Conservation (phyloP, 2,888 invertebrate genomes). For the Pollenia griseotomentosa region DNA sequence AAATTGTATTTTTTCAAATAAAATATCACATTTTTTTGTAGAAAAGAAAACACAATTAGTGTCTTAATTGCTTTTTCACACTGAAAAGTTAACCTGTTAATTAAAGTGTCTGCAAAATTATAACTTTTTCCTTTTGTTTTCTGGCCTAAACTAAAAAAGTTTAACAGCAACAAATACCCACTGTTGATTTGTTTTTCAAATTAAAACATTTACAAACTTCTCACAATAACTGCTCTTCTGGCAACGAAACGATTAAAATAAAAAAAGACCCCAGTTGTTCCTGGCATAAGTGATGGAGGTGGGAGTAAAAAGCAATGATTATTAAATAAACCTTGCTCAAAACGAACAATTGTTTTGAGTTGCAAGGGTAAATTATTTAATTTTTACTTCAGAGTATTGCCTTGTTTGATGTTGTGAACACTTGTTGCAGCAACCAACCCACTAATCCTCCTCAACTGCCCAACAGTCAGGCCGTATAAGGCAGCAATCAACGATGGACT, state of each 20-base stretch:
- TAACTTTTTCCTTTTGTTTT: background rate
- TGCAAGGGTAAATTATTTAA: conserved; percentile 48
- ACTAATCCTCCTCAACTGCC: too few species aligned
- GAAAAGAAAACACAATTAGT: too few species aligned
- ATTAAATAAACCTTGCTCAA: conserved; percentile 38
- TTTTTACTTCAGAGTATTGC: conserved; percentile 18
- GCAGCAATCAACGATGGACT: background rate
- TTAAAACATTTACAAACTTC: conserved; percentile 30
- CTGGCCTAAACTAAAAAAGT: background rate
- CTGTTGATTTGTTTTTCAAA: background rate
- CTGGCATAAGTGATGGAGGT: background rate
- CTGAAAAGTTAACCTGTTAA: background rate
- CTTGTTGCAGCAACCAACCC: conserved; percentile 43
- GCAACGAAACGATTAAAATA: background rate
- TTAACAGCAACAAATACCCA: background rate
- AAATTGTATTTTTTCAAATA: too few species aligned
- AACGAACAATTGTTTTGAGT: conserved; percentile 31
- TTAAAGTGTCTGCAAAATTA: conserved; percentile 8
- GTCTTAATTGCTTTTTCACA: too few species aligned
- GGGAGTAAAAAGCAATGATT: conserved; percentile 37
- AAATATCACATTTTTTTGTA: too few species aligned
- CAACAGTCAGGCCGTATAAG: background rate
- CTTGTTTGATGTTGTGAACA: background rate
- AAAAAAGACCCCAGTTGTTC: background rate
- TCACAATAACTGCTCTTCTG: background rate